Evolutionary conservation across 1,140 invertebrate species (phyloP).

Genomic region (Pseudomyrmex dendroicus): DNA sequence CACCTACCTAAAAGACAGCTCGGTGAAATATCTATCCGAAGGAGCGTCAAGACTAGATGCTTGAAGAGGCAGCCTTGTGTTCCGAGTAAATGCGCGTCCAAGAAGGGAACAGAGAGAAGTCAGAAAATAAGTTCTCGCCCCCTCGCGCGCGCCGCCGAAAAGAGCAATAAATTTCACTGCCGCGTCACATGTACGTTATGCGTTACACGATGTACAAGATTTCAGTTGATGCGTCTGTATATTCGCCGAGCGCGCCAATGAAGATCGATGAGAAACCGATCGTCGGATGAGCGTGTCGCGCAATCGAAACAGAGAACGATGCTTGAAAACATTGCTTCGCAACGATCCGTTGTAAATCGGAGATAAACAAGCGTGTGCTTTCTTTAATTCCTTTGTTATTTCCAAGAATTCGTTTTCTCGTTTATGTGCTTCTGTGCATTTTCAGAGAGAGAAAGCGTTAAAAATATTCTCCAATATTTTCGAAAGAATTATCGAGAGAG

Average conservation of each 20-base stretch:
- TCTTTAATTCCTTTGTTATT: slow-evolving; percentile 10
- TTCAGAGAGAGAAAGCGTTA: not conserved
- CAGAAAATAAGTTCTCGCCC: not conserved
- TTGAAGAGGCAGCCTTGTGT: slow-evolving; percentile 47
- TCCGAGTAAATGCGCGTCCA: slow-evolving; percentile 28
- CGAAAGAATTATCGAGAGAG: too few relatives aligned
- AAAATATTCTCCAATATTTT: too few relatives aligned
- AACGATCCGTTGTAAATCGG: not conserved
- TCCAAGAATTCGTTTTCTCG: not conserved
- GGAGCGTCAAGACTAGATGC: slow-evolving; percentile 56
- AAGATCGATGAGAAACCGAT: slow-evolving; percentile 45
- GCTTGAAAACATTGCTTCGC: slow-evolving; percentile 23
- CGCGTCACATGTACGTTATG: slow-evolving; percentile 33
- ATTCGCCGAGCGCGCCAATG: slow-evolving; percentile 14
- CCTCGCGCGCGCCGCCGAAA: slow-evolving; percentile 8
- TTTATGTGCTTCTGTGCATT: not conserved
- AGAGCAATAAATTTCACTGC: slow-evolving; percentile 46
- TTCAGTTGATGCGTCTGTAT: slow-evolving; percentile 26
- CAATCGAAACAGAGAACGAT: not conserved
- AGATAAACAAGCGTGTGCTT: slow-evolving; percentile 24
- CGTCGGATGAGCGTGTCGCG: slow-evolving; percentile 11
- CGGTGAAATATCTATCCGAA: slow-evolving; percentile 62
- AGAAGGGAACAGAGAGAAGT: not conserved
- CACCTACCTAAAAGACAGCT: slow-evolving; percentile 58
- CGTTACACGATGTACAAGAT: slow-evolving; percentile 31